These are phyloP conservation scores for Drosophila greeni DNA, from an alignment of 2,888 invertebrate species.

Conservation along the genomic window DNA sequence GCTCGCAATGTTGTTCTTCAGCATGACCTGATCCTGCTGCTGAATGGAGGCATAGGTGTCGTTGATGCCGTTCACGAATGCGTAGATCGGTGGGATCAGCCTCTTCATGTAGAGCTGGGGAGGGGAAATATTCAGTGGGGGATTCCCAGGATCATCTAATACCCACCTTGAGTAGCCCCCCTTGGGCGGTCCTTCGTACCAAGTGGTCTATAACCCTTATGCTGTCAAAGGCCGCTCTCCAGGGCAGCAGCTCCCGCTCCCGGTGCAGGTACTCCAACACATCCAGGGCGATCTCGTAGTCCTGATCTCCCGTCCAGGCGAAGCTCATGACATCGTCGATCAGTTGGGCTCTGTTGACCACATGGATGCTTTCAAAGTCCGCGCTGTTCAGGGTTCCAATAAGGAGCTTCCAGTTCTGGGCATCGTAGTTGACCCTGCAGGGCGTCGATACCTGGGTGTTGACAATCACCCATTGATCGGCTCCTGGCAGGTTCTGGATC, in stretches of 20 bases:
- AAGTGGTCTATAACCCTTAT: constrained; percentile 82
- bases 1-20: constrained; percentile 80
- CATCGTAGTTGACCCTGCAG: constrained; percentile 88
- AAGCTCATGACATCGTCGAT: constrained; percentile 87
- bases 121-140: not conserved
- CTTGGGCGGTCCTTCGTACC: constrained; percentile 80
- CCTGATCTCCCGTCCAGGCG: constrained; percentile 84
- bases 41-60: constrained; percentile 77
- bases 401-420: constrained; percentile 85
- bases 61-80: constrained; percentile 81
- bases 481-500: constrained; percentile 76
- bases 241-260: constrained; percentile 80
- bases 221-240: constrained; percentile 81
- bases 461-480: constrained; percentile 84
- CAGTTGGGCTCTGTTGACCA: constrained; percentile 88
- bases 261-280: constrained; percentile 80
- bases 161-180: not conserved
- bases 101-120: constrained; percentile 82
- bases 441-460: constrained; percentile 85
- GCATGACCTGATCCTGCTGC: constrained; percentile 82
- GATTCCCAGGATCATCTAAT: not conserved
- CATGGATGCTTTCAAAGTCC: constrained; percentile 81
- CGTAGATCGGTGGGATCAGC: constrained; percentile 83
- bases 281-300: constrained; percentile 83
- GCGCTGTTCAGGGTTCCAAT: constrained; percentile 81